Percentiles rank a stretch among this genome's conserved stretches.
These are phyloP conservation scores for Drosophila emarginata DNA, from an alignment of 2,888 invertebrate species.

Conservation along the genomic window DNA sequence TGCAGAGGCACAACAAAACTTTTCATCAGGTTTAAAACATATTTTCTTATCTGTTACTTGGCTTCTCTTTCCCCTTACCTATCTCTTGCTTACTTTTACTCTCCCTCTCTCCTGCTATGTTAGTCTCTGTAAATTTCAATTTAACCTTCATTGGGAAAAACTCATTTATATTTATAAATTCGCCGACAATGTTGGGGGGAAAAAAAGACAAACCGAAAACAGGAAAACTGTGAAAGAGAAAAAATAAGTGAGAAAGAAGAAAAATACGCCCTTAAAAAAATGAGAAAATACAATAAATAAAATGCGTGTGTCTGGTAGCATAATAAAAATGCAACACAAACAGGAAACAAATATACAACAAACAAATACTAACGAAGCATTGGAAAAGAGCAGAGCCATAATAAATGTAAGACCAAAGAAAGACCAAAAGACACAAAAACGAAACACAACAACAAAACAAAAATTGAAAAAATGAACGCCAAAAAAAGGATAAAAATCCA, in stretches of 20 bases:
- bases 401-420: slow-evolving; percentile 32
- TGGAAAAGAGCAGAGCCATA: slow-evolving; percentile 18
- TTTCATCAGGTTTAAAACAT: slow-evolving; percentile 57
- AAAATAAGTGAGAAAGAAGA: slow-evolving; percentile 3
- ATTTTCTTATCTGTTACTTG: slow-evolving; percentile 11
- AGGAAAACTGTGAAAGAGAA: slow-evolving; percentile 1
- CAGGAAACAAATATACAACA: slow-evolving; percentile 37
- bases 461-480: slow-evolving; percentile 21
- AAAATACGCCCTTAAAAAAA: slow-evolving; percentile 24
- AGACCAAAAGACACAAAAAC: neutral
- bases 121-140: slow-evolving; percentile 73
- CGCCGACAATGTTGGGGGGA: slow-evolving; percentile 55
- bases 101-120: slow-evolving; percentile 25
- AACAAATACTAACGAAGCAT: slow-evolving; percentile 2
- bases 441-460: slow-evolving; percentile 10
- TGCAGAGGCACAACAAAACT: slow-evolving; percentile 50
- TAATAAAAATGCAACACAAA: slow-evolving; percentile 60
- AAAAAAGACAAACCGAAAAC: neutral
- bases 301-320: slow-evolving; percentile 66
- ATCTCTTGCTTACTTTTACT: neutral
- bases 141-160: slow-evolving; percentile 80
- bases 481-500: slow-evolving; percentile 72
- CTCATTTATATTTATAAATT: slow-evolving; percentile 83
- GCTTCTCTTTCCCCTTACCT: neutral
- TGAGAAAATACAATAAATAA: slow-evolving; percentile 62